These are phyloP conservation scores for Phainopepla nitens DNA, from an alignment of 2,113 vertebrate genomes.

Conservation along the genomic window DNA sequence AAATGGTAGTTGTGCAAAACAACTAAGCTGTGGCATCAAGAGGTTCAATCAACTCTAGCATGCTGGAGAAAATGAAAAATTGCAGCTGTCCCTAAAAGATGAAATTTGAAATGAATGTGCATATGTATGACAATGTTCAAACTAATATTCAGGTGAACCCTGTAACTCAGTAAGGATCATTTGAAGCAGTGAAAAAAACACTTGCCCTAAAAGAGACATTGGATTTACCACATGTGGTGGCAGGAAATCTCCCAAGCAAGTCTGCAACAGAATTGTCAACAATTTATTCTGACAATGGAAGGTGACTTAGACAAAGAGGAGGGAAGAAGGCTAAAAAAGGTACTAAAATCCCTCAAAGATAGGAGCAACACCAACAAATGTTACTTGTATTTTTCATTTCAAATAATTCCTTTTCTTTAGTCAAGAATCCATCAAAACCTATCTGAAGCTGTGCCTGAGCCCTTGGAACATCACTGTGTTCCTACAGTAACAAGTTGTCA, in stretches of 20 bases:
- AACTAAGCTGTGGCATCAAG: background rate
- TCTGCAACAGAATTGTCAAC: background rate
- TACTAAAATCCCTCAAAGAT: background rate
- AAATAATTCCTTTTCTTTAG: background rate
- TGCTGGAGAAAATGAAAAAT: background rate
- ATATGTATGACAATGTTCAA: background rate
- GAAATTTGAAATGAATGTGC: background rate
- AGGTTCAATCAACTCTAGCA: background rate
- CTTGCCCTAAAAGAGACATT: background rate
- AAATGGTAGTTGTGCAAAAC: background rate
- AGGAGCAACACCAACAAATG: background rate
- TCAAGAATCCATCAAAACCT: background rate
- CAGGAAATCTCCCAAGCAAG: background rate
- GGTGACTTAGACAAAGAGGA: background rate
- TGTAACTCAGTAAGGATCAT: background rate
- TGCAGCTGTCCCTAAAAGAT: background rate
- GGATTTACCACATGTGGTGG: background rate
- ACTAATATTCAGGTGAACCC: background rate
- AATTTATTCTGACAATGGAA: background rate
- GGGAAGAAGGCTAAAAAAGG: background rate
- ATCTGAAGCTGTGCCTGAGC: background rate
- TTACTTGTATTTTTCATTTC: background rate
- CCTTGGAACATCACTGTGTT: background rate
- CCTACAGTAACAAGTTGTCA: background rate
- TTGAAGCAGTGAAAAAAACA: background rate